Evolutionary conservation across 64 coral and sea anemone genomes (phyloP).

Genomic region (Catalaphyllia jardinei): DNA sequence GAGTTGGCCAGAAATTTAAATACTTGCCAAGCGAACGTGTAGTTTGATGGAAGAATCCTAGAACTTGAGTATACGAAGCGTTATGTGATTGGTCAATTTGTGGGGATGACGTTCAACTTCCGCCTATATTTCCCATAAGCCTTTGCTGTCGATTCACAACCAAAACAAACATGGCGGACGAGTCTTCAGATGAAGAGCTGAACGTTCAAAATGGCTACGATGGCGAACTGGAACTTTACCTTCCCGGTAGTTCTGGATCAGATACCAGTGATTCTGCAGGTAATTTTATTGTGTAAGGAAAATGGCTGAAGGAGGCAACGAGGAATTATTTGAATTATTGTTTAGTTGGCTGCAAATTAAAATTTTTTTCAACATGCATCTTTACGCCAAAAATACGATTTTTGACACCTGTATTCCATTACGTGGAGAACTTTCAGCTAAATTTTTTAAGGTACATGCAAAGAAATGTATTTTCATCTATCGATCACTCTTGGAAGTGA

Average conservation of each 20-base stretch:
- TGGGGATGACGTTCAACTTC: background rate
- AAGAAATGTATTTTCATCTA: too few species aligned
- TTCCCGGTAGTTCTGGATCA: conserved; percentile 32
- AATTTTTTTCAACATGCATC: too few species aligned
- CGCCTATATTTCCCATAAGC: conserved; percentile 44
- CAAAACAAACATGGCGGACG: conserved; percentile 98
- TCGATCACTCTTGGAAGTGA: too few species aligned
- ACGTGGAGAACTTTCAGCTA: background rate
- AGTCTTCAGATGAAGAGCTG: conserved; percentile 65
- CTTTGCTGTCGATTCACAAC: conserved; percentile 27
- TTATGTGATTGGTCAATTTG: conserved; percentile 75
- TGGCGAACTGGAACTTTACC: conserved; percentile 58
- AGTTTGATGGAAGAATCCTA: background rate
- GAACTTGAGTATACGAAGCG: conserved; percentile 75
- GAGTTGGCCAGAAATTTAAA: background rate
- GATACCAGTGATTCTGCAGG: conserved; percentile 53
- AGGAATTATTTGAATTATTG: background rate
- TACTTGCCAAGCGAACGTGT: background rate
- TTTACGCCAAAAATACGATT: background rate
- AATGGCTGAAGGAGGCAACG: background rate
- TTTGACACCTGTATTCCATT: background rate
- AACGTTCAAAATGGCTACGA: conserved; percentile 83
- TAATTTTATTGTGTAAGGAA: background rate
- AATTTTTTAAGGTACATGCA: background rate
- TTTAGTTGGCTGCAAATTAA: background rate